Percentiles rank a stretch among this genome's conserved stretches.
Conservation (phyloP, 1,140 invertebrate species). For the Eriocheir sinensis region DNA sequence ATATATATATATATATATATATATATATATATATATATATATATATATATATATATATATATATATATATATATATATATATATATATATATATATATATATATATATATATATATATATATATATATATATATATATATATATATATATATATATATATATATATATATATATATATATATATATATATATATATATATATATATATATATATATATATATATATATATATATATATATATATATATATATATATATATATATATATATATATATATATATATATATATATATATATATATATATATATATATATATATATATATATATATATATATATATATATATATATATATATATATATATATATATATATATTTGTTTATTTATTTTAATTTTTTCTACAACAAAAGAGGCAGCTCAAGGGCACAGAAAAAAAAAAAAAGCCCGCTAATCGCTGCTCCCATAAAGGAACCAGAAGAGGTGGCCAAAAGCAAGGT, state of each 20-base stretch:
- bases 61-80: constrained; percentile 57
- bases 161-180: constrained; percentile 36
- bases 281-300: constrained; percentile 37
- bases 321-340: too few relatives aligned
- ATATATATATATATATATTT: too few relatives aligned
- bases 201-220: constrained; percentile 39
- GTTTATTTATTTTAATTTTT: too few relatives aligned
- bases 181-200: background rate
- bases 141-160: constrained; percentile 57
- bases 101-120: constrained; percentile 47
- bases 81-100: constrained; percentile 42
- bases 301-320: too few relatives aligned
- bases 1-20: constrained; percentile 45
- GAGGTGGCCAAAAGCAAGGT: too few relatives aligned
- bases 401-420: too few relatives aligned
- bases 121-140: constrained; percentile 51
- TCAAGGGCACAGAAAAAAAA: too few relatives aligned
- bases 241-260: constrained; percentile 34
- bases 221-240: constrained; percentile 57
- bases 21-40: constrained; percentile 57
- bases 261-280: background rate
- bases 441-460: too few relatives aligned
- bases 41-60: constrained; percentile 50
- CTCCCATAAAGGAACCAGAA: too few relatives aligned
- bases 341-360: too few relatives aligned